Evolutionary conservation across 2,113 vertebrate genomes (phyloP), one percentile per base, ranked within the genome.

Genomic region (Theristicus caerulescens): DNA sequence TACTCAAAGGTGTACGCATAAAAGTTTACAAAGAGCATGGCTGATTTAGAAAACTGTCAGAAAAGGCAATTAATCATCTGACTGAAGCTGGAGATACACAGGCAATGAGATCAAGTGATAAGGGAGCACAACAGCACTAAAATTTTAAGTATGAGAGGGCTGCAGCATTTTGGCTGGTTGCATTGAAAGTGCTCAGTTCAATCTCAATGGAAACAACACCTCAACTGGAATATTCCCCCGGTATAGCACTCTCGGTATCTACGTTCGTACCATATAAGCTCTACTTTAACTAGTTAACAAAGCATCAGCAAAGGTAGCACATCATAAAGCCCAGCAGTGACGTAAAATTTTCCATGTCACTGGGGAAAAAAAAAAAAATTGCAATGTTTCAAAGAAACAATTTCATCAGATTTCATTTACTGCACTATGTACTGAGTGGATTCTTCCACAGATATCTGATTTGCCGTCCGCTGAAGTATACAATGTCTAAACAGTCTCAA

Each of bases 81-180:
- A 14, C 26, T 57, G 55, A 82, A 47, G 36, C 10, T 70, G 88
- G 47, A 80, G 54, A 36, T 6, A 70, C 51, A 52, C 11, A 81
- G 62, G 38, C 49, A 27, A 65, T 1, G 49, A 73, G 62, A 73
- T 64, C 59, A 72, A 77, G 62, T 2, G 16, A 82, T 31, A 32
- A 67, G 49, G n/a, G 46, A 90, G 32, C 64, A 66, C 38, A 73
- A 47, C 66, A 87, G 44, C 42, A 59, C 31, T 54, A 6, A 4
- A 46, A 67, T 52, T 38, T 62, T 17, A 91, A 49, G 38, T 44
- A 32, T 24, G 9, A 14, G 38, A 87, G 18, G 40, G 70, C 24
- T 69, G 81, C 52, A 91, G 38, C 64, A 52, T 74, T 96, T 89
- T 88, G 88, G 64, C 62, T 90, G 87, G 92, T 62, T 83, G 66